phyloP scores from a whole-genome alignment of 2,888 invertebrate genomes.

The Frankliniella intonsa region DNA sequence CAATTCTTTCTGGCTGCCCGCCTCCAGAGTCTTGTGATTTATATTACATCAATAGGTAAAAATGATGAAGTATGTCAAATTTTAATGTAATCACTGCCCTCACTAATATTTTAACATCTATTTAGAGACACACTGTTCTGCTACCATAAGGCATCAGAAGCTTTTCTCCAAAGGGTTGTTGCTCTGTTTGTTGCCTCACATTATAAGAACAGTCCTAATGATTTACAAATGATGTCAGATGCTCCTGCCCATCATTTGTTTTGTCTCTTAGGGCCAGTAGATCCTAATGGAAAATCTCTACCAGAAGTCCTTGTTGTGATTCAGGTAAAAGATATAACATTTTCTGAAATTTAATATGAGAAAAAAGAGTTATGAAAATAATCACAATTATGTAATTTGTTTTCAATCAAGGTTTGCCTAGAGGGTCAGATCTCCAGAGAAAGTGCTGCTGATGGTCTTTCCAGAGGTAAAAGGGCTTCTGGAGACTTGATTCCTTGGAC shows the following conservation, averaged over 20 bases:
- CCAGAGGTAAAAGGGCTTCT: slow-evolving; percentile 82
- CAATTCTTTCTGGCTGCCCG: slow-evolving; percentile 75
- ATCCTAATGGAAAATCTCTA: slow-evolving; percentile 62
- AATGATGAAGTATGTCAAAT: not conserved
- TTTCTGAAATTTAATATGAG: not conserved
- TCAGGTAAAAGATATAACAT: slow-evolving; percentile 54
- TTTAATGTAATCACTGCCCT: not conserved
- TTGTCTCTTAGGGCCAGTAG: slow-evolving; percentile 83
- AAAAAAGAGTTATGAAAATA: not conserved
- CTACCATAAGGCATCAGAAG: slow-evolving; percentile 88
- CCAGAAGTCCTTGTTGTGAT: slow-evolving; percentile 93
- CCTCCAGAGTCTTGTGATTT: slow-evolving; percentile 84
- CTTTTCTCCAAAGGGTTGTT: slow-evolving; percentile 87
- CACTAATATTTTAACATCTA: slow-evolving; percentile 29
- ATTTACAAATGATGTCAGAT: slow-evolving; percentile 96
- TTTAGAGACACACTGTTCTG: slow-evolving; percentile 91
- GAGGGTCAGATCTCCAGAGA: slow-evolving; percentile 60
- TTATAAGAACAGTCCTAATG: slow-evolving; percentile 99
- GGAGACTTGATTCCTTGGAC: slow-evolving; percentile 99
- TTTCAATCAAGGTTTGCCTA: slow-evolving; percentile 52
- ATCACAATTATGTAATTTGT: not conserved
- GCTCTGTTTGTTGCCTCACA: slow-evolving; percentile 95
- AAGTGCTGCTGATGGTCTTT: slow-evolving; percentile 71
- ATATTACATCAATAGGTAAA: slow-evolving; percentile 65
- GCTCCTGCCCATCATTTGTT: slow-evolving; percentile 98